Conservation (phyloP, 1,140 invertebrate genomes). For the Hylaeus volcanicus region DNA sequence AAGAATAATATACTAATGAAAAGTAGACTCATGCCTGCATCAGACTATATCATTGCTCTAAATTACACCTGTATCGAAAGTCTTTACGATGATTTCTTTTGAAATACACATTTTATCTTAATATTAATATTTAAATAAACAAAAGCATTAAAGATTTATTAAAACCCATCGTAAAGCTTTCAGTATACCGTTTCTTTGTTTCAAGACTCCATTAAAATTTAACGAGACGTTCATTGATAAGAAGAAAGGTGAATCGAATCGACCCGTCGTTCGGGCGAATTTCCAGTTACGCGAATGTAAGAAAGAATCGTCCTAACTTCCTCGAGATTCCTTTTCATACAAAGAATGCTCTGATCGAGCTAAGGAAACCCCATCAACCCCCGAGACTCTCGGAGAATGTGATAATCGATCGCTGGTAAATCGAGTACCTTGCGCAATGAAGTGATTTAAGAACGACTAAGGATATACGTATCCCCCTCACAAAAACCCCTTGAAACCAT, state of each 20-base stretch:
- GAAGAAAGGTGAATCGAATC: background rate
- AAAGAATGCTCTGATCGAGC: background rate
- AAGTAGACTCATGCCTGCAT: no score
- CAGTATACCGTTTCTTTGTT: constrained; percentile 10
- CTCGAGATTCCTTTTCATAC: constrained; percentile 16
- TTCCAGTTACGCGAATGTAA: background rate
- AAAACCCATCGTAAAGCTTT: constrained; percentile 2
- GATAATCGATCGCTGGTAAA: constrained; percentile 56
- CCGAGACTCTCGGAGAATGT: constrained; percentile 31
- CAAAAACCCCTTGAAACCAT: no score
- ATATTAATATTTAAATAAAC: no score
- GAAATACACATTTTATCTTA: no score
- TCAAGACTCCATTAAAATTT: background rate
- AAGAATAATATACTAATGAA: no score
- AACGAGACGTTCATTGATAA: background rate
- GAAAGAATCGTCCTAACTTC: background rate
- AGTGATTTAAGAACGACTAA: constrained; percentile 35
- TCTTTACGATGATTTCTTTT: no score
- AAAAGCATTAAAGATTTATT: no score
- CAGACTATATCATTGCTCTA: no score
- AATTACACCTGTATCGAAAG: no score
- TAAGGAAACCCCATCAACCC: background rate
- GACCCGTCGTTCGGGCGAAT: background rate
- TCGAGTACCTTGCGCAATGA: constrained; percentile 35
- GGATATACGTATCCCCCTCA: background rate